Evolutionary conservation across 2,888 invertebrate species (phyloP), one percentile per base, ranked within the genome.

Genomic region (Hyposoter dolosus): DNA sequence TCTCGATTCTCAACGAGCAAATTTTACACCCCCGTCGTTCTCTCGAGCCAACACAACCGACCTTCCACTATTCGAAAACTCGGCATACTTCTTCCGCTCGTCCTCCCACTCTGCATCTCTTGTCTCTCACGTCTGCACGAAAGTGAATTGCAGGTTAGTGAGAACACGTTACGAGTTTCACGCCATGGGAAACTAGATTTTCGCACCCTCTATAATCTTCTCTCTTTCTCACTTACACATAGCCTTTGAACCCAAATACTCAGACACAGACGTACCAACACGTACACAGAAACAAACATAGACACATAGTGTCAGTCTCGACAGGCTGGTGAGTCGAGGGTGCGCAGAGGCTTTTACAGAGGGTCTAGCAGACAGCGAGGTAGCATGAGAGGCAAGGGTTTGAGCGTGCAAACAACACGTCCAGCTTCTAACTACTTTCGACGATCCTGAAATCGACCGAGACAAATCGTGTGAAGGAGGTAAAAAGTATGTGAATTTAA

Each of bases 131-230:
- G 69, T 68, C 85, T 69, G 82, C 80, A 76, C 86, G 79, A 86
- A 87, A 88, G 86, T 85, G 83, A 87, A 87, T 83, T 86, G 84
- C 84, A 88, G 83, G 82, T 83, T 82, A 81, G 83, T 83, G 68
- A 60, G 86, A 88, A 83, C 82, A 60, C 88, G 88, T 86, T 88
- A 74, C 87, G 83, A 71, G 82, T 85, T 88, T 88, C 88, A 86
- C 88, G 88, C 88, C 86, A 88, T 83, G 88, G 82, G 83, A 88
- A 88, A 85, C 88, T 88, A 83, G 83, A 86, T 86, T 83, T 85
- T 87, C 78, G 85, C 87, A 85, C 85, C 86, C 78, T 78, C 69
- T 78, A 69, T 79, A 28, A 40, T 45, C 47, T 60, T 56, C 32
- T 47, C 66, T 53, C 74, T 74, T 43, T 72, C 60, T n/a, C 68